Conservation (phyloP, 2,888 invertebrate genomes). For the Eugnorisma glareosa region DNA sequence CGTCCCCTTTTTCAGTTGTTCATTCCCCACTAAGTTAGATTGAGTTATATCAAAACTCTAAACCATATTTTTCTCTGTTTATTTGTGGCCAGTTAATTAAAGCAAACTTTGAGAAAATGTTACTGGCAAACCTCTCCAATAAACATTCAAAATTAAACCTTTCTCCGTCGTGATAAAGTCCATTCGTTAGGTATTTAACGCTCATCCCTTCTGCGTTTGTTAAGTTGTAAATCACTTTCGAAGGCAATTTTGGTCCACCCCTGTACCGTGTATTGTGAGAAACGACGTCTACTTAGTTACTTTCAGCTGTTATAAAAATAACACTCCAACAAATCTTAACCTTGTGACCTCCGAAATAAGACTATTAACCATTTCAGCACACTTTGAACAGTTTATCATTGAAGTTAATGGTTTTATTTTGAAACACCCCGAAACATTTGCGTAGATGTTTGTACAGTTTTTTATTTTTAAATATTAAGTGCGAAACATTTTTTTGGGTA, state of each 20-base stretch:
- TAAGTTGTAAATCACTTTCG: conserved; percentile 50
- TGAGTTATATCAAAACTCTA: conserved; percentile 1
- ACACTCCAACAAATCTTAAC: conserved; percentile 24
- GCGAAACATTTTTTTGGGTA: conserved; percentile 24
- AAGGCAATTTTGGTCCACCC: conserved; percentile 52
- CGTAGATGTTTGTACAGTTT: conserved; percentile 13
- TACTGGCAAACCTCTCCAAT: background rate
- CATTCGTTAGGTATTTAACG: background rate
- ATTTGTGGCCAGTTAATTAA: conserved; percentile 38
- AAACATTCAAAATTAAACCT: conserved; percentile 25
- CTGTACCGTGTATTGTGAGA: conserved; percentile 38
- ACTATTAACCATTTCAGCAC: background rate
- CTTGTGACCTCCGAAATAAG: conserved; percentile 13
- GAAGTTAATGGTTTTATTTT: conserved; percentile 33
- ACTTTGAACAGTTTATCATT: conserved; percentile 17
- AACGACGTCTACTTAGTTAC: conserved; percentile 27
- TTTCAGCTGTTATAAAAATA: conserved; percentile 28
- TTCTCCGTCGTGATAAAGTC: conserved; percentile 10
- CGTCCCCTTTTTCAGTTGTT: background rate
- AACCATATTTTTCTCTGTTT: conserved; percentile 30
- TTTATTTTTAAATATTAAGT: conserved; percentile 23
- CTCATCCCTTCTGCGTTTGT: conserved; percentile 20
- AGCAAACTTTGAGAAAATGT: conserved; percentile 20
- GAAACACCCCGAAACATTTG: conserved; percentile 23
- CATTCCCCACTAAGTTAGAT: background rate